Evolutionary conservation across 2,113 vertebrate species (phyloP).

Genomic region (Neotoma lepida): DNA sequence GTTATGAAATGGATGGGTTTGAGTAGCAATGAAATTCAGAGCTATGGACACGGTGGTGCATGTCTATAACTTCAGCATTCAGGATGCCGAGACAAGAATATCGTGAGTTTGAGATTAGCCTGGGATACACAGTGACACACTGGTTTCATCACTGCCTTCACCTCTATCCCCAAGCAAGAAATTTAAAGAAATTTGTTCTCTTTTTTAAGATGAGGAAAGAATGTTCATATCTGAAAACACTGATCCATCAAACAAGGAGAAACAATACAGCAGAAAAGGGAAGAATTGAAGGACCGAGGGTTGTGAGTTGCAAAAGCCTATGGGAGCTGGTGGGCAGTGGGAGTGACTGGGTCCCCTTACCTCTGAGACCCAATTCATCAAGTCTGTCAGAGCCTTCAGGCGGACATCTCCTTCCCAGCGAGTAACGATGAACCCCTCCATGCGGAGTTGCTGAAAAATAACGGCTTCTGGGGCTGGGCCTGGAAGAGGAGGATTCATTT

Average conservation of each 20-base stretch:
- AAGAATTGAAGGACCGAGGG: not conserved
- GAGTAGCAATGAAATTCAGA: not conserved
- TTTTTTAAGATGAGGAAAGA: not conserved
- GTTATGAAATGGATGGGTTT: not conserved
- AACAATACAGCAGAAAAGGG: not conserved
- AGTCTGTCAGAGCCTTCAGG: slow-evolving; percentile 85
- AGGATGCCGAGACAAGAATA: not conserved
- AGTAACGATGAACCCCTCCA: slow-evolving; percentile 88
- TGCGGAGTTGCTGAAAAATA: slow-evolving; percentile 87
- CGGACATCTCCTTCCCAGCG: slow-evolving; percentile 85
- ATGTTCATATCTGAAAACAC: not conserved
- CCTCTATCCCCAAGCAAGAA: not conserved
- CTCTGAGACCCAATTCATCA: slow-evolving; percentile 91
- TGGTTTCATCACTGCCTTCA: too few species aligned
- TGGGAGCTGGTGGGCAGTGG: rapidly evolving
- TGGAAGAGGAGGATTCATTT: slow-evolving; percentile 71
- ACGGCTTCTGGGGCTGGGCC: slow-evolving; percentile 87
- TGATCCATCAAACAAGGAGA: not conserved
- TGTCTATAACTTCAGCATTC: not conserved
- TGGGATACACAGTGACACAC: not conserved
- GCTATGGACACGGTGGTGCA: not conserved
- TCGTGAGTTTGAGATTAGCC: not conserved
- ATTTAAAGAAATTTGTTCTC: not conserved
- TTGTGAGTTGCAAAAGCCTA: not conserved
- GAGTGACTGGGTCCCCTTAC: slow-evolving; percentile 78